Base-by-base conservation (phyloP, 2,888 invertebrate genomes). In the Coenonympha arcania region DNA sequence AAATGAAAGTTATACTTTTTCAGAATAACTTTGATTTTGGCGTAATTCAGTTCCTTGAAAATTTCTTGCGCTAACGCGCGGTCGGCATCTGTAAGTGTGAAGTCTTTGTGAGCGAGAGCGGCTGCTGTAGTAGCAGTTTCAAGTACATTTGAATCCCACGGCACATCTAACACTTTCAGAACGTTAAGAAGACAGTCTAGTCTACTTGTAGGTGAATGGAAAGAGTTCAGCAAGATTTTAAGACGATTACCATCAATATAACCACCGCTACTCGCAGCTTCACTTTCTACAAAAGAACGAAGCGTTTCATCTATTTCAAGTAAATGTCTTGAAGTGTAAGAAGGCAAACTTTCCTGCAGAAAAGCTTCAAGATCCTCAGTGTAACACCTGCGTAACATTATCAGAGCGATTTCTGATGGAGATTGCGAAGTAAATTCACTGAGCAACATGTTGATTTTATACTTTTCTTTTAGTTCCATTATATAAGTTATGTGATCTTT, bases 331-430 rank as follows among this genome's bases (percentile, higher is more conserved):
- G 76, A 70, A 40, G 79, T 73, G 71, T 78, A 87, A 18, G 66
- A 63, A n/a, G 80, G 75, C 48, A 87, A 73, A 65, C 79, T 86
- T 49, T 79, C 69, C 53, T 73, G 71, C 55, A 87, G 64, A 63
- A 84, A 83, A 22, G 61, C 52, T 61, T 74, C 68, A 19, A 87
- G 63, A 63, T 87, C 87, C 70, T 87, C 87, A 34, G 81, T 83
- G 54, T 86, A 86, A 57, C 85, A 84, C n/a, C 87, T 72, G 4
- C 83, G 73, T 55, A 87, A 65, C 81, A 87, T 87, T 39, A 86
- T 79, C 39, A 84, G 67, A 15, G 77, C 78, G 20, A 86, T 73
- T 76, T 87, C 87, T 59, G 63, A 76, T 26, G 83, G 73, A 53
- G 68, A 76, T 61, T 74, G 77, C 8, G 79, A 76, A 64, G 76